Base-by-base conservation (phyloP, 2,113 vertebrate genomes). In the Electrona antarctica region DNA sequence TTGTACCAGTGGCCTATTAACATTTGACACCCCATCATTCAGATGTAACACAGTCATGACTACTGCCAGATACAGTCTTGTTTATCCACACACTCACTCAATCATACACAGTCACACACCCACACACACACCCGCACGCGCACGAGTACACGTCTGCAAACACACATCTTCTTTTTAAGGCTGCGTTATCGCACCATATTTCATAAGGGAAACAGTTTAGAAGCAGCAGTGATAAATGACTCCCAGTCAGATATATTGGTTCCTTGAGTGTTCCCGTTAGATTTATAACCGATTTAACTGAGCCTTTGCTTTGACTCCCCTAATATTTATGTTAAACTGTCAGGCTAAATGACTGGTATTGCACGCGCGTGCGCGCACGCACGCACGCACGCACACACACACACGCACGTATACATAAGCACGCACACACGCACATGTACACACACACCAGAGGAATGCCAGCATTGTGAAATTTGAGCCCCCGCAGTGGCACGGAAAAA, bases 401-500 rank as follows among this genome's bases (percentile, higher is more conserved):
- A 52, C 58, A 45, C 68, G 14, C 49, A 28, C 55, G 28, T n/a
- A 50, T 56, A 29, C 56, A 60, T 15, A 50, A 10, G 50, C 56
- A n/a, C 15, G 2, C 48, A 6, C 67, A 12, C 48, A 41, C 48
- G 4, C 47, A 47, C 15, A 5, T 15, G 45, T 46, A 46, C 63
- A 45, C 54, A 12, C 15, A 46, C 29, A 54, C 51, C 59, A 48
- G 10, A 59, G 78, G 70, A 83, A 78, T 78, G 61, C 61, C 73
- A 69, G 68, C 83, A 64, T 62, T 82, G 81, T 89, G 87, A 90
- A 90, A 90, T 81, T n/a, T 13, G 86, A 89, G 41, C 67, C 74
- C 13, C 9, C 50, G 64, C 28, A 58, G 33, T 65, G 72, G 8
- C 33, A 49, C 74, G 78, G 73, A 86, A 72, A 75, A 69, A 75